These are phyloP conservation scores for Sthenelais limicola DNA, from an alignment of 2,888 invertebrate genomes.

Conservation along the genomic window DNA sequence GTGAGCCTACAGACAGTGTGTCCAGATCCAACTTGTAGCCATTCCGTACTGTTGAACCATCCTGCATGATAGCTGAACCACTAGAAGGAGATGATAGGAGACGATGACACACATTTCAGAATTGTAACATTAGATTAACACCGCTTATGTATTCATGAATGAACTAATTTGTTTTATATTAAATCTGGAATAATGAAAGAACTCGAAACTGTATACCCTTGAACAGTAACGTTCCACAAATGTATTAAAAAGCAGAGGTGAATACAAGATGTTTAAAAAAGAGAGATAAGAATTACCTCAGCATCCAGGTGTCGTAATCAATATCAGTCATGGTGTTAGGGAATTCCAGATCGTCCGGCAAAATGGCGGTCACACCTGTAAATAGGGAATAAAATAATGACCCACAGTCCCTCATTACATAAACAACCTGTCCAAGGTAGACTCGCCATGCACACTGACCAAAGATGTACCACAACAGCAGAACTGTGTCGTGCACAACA, in stretches of 20 bases:
- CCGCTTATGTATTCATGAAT: too few relatives aligned
- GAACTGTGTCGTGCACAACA: too few relatives aligned
- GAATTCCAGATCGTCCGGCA: conserved; percentile 89
- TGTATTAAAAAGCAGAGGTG: too few relatives aligned
- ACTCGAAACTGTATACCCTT: too few relatives aligned
- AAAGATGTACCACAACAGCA: too few relatives aligned
- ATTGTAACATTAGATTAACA: not conserved
- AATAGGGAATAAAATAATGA: conserved; percentile 1
- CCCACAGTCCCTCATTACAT: not conserved
- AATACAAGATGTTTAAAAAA: too few relatives aligned
- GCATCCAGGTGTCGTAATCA: conserved; percentile 91
- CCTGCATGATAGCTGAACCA: conserved; percentile 92
- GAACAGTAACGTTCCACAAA: too few relatives aligned
- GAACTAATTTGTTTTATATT: too few relatives aligned
- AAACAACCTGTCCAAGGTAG: too few relatives aligned
- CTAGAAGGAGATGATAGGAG: conserved; percentile 68
- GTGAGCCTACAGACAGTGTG: conserved; percentile 82
- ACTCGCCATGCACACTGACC: too few relatives aligned
- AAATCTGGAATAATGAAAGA: too few relatives aligned
- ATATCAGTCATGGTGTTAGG: conserved; percentile 93
- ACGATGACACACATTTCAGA: not conserved
- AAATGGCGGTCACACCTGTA: conserved; percentile 87
- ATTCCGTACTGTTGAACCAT: conserved; percentile 87
- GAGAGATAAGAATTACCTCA: conserved; percentile 74
- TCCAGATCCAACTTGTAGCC: conserved; percentile 91